Base-by-base conservation (phyloP, 2,797 vertebrate genomes). In the Diplodus puntazzo region DNA sequence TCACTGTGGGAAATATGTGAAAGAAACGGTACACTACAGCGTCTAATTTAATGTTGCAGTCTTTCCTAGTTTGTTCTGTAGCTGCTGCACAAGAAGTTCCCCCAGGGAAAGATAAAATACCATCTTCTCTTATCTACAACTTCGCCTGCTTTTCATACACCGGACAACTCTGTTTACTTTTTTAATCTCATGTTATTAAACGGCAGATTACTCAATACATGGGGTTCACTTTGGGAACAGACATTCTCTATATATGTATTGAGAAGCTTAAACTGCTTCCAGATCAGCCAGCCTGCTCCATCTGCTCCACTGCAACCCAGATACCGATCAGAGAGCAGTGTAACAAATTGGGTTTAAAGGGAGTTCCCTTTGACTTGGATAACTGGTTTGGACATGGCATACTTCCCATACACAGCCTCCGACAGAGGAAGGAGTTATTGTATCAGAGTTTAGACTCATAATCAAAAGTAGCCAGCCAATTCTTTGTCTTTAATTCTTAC, bases 1-100 rank as follows among this genome's bases (percentile, higher is more conserved):
- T 80, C 52, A 82, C 75, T 52, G 62, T 77, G 81, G 62, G 83
- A 91, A 88, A 77, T 58, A 69, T 64, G 59, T 39, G 2, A 39
- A 39, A 66, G 43, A 58, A 65, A 64, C 23, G 50, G 39, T 10
- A 39, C 9, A 39, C 17, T 30, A 3, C 30, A 55, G 49, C 17
- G 54, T 75, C 66, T 70, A 55, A 83, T 58, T 52, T 20, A 42
- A 83, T 67, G 69, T 53, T 69, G 18, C 34, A 17, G 14, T 54
- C 50, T 55, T 23, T 39, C n/a, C 39, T 43, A 23, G n/a, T 25
- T 46, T 46, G 11, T 16, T 14, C 23, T 48, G 11, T 20, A 13
- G 14, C 30, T 34, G 64, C 63, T 49, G 55, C 12, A 9, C 16
- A 27, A 21, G 8, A 55, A 45, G 11, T 17, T 49, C 12, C 43